Conservation (phyloP, 2,113 vertebrate genomes). For the Sclerurus mexicanus region DNA sequence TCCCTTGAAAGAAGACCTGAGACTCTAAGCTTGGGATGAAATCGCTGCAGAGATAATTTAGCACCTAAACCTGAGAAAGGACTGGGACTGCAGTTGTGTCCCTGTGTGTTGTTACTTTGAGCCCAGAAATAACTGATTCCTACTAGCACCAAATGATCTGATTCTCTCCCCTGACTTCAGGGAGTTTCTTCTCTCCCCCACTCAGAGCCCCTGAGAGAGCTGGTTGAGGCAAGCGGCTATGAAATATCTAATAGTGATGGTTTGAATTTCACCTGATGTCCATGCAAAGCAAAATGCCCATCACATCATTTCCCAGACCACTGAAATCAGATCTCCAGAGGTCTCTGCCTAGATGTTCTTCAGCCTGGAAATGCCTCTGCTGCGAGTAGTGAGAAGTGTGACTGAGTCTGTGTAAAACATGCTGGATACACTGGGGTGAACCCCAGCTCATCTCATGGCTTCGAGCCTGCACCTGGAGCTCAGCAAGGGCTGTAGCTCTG, state of each 20-base stretch:
- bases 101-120: not conserved
- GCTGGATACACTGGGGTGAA: not conserved
- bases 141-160: not conserved
- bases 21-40: not conserved
- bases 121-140: not conserved
- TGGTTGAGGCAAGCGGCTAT: not conserved
- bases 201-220: not conserved
- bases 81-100: rapidly evolving
- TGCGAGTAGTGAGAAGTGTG: not conserved
- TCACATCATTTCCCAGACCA: rapidly evolving
- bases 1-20: not conserved
- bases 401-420: not conserved
- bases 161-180: not conserved
- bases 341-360: not conserved
- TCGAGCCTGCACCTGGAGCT: not conserved
- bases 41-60: not conserved
- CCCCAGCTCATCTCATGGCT: not conserved
- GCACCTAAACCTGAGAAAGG: not conserved
- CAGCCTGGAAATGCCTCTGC: not conserved
- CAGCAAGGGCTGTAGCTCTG: not conserved
- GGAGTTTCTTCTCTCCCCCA: not conserved
- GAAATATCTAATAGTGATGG: rapidly evolving
- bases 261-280: not conserved
- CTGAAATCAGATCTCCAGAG: not conserved
- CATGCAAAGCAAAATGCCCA: not conserved